Evolutionary conservation across 2,113 vertebrate species (phyloP), one percentile per base, ranked within the genome.

Genomic region (Ramphastos sulfuratus): DNA sequence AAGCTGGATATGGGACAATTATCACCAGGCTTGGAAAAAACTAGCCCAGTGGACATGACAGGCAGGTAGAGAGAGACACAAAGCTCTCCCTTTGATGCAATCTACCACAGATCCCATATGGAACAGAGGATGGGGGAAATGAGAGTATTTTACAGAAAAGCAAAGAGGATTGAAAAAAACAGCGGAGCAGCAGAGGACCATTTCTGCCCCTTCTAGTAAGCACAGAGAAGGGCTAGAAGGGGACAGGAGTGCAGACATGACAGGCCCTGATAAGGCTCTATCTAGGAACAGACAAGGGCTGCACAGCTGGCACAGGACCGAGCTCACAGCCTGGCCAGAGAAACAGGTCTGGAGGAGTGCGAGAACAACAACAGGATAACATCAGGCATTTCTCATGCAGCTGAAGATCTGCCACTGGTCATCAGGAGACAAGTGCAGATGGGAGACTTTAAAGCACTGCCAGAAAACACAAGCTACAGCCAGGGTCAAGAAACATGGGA

Each of bases 401-500:
- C 92, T 30, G 30, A 93, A 69, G 83, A 75, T 46, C 78, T 1
- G 42, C 82, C 42, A 4, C 91, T 59, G 89, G 69, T 85, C 94
- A 84, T 79, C 83, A 25, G 65, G 81, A 90, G 83, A 50, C 71
- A 77, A 88, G 92, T 73, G 86, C 74, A 93, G 81, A 90, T 75
- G 85, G 66, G 64, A 95, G 85, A 50, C 81, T 93, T 85, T 94
- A 75, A 95, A 95, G 87, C 4, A 3, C 30, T 92, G 97, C 96
- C 96, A 96, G 94, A 80, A 94, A 89, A 95, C 95, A 96, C 90
- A 96, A 95, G 75, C 87, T 87, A 54, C 69, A 67, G 82, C 65
- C 73, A 90, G 92, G 92, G 94, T 96, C 71, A 25, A 95, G 93
- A 83, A 95, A 95, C 92, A 93, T 25, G 89, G 94, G 93, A 94